Evolutionary conservation across 2,888 invertebrate genomes (phyloP), one percentile per base, ranked within the genome.

Genomic region (Drosophila koepferae): DNA sequence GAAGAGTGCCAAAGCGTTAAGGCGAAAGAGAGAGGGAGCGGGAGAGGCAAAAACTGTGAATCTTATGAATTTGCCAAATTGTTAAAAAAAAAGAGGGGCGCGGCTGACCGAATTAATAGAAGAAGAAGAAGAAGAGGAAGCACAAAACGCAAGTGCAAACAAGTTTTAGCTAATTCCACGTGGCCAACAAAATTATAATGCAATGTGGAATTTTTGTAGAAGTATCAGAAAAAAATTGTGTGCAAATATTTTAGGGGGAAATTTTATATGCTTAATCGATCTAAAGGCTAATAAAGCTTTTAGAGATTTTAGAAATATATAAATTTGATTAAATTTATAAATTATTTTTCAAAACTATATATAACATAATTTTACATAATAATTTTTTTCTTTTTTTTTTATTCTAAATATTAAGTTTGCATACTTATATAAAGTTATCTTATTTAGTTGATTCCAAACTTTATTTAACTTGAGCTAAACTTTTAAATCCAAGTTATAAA

Each of bases 31-130:
- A 0, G 36, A 10, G 18, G 2, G 40, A 31, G 8, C 18, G 55
- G 5, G 12, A 3, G 16, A 10, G 28, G 5, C 31, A 34, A 31
- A 55, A 55, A 49, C 20, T 49, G 49, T 31, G 55, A 53, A 63
- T 60, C 54, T 60, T 43, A 23, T 41, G 31, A 61, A 43, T 31
- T n/a, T 23, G 63, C 28, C 18, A 54, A 72, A 51, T 55, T 46
- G 41, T 43, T 34, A 2, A 56, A 36, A 20, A 46, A 51, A 54
- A 63, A 20, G 41, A 55, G 72, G 72, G 71, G 71, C 72, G 72
- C 63, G 71, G 46, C 71, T 58, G 44, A 2, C 31, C 72, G 40
- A 72, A 34, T 18, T 55, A 28, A 31, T 41, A n/a, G 28, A 40
- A 41, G 28, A 28, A 28, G 28, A 28, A 28, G 28, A 28, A 28